These are phyloP conservation scores for Danionella cerebrum DNA, from an alignment of 2,113 vertebrate genomes.

Conservation along the genomic window DNA sequence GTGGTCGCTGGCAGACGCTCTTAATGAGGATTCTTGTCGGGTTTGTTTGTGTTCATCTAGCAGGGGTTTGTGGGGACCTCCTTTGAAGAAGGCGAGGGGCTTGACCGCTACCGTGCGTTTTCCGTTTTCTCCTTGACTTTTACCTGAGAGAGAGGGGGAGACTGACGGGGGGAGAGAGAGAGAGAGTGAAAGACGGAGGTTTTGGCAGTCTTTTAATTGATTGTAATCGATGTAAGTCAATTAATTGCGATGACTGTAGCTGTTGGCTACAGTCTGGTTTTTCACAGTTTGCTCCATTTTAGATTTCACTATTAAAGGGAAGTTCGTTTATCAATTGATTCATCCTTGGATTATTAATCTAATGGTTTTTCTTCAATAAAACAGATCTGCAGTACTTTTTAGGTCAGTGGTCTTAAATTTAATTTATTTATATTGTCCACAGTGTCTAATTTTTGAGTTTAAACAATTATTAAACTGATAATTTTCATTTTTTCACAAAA, in stretches of 20 bases:
- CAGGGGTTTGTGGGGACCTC: not conserved
- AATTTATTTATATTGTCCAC: too few relatives aligned
- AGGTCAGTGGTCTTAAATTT: too few relatives aligned
- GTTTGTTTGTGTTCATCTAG: constrained; percentile 9
- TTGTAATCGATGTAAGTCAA: not conserved
- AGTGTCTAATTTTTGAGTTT: too few relatives aligned
- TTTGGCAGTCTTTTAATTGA: not conserved
- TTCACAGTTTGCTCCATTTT: not conserved
- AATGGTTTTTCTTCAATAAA: too few relatives aligned
- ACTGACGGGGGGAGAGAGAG: not conserved
- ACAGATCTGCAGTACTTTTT: too few relatives aligned
- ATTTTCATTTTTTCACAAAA: too few relatives aligned
- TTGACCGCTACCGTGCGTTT: not conserved
- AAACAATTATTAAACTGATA: too few relatives aligned
- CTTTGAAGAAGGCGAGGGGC: constrained; percentile 2
- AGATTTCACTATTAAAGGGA: not conserved
- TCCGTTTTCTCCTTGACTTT: constrained; percentile 15
- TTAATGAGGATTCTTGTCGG: constrained; percentile 22
- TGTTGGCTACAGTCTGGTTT: not conserved
- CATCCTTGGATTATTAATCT: too few relatives aligned
- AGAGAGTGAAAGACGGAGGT: not conserved
- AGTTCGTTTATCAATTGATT: too few relatives aligned
- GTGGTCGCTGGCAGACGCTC: constrained; percentile 48
- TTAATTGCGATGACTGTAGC: not conserved
- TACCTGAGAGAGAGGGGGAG: not conserved